A percentile compares a stretch with the other conserved stretches of the same genome.
These are phyloP conservation scores for Creontiades dilutus DNA, from an alignment of 2,888 invertebrate genomes.

Conservation along the genomic window DNA sequence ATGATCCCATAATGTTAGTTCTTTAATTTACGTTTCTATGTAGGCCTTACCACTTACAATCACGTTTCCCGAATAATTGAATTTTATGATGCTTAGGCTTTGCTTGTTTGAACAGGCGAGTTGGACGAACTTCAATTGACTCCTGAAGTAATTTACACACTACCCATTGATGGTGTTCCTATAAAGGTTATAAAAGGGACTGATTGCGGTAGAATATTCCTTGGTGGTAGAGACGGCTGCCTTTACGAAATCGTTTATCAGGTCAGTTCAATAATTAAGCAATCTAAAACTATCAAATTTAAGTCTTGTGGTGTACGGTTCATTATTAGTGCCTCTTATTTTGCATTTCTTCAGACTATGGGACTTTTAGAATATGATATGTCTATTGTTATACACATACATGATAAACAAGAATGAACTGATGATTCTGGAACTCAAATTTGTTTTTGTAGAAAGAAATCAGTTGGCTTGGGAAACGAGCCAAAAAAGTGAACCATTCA, in stretches of 20 bases:
- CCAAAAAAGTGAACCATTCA: constrained; percentile 96
- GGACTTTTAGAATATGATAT: too few relatives aligned
- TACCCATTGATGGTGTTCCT: constrained; percentile 93
- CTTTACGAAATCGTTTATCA: constrained; percentile 97
- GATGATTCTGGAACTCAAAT: too few relatives aligned
- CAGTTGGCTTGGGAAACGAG: constrained; percentile 97
- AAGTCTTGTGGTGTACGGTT: too few relatives aligned
- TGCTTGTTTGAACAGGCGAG: constrained; percentile 77
- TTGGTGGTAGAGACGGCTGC: constrained; percentile 96
- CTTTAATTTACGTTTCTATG: too few relatives aligned
- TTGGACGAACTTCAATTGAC: constrained; percentile 92
- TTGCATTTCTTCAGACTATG: too few relatives aligned
- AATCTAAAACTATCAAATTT: too few relatives aligned
- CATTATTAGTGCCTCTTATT: too few relatives aligned
- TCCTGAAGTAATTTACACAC: constrained; percentile 95
- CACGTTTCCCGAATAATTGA: too few relatives aligned
- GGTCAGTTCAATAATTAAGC: constrained; percentile 79
- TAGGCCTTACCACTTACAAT: too few relatives aligned
- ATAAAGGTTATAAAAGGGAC: constrained; percentile 91
- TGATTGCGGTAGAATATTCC: constrained; percentile 91
- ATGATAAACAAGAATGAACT: too few relatives aligned
- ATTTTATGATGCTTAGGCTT: background rate
- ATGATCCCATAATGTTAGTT: too few relatives aligned
- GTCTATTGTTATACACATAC: too few relatives aligned
- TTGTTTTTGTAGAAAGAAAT: constrained; percentile 83